phyloP scores from a whole-genome alignment of 2,797 vertebrate genomes.

The Catamblyrhynchus diadema region DNA sequence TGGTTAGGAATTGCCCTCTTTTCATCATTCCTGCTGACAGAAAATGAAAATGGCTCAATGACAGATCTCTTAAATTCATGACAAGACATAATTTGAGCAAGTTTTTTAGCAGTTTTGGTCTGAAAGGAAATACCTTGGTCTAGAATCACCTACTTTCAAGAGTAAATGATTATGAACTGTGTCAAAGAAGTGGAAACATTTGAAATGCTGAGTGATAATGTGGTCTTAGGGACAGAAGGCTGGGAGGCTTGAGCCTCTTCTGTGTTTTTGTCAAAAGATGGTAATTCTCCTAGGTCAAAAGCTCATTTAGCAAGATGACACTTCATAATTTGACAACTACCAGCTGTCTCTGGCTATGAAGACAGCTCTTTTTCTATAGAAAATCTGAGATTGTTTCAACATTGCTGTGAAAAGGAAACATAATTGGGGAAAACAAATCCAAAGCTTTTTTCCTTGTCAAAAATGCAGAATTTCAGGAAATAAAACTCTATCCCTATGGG shows the following conservation, averaged over 20 bases:
- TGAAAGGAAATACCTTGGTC: not conserved
- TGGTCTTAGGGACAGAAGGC: not conserved
- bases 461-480: not conserved
- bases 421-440: not conserved
- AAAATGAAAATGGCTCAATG: not conserved
- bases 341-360: not conserved
- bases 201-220: not conserved
- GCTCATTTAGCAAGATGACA: not conserved
- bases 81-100: not conserved
- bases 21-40: not conserved
- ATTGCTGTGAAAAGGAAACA: not conserved
- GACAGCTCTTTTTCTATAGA: not conserved
- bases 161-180: not conserved
- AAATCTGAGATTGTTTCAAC: not conserved
- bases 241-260: not conserved
- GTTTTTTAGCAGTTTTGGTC: not conserved
- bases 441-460: not conserved
- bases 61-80: not conserved
- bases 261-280: not conserved
- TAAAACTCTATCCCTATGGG: not conserved
- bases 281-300: not conserved
- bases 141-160: not conserved
- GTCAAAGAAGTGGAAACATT: not conserved
- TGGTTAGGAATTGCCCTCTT: not conserved
- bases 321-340: not conserved